phyloP scores from a whole-genome alignment of 2,888 invertebrate genomes.

The Dyspetes luteomarginatus region DNA sequence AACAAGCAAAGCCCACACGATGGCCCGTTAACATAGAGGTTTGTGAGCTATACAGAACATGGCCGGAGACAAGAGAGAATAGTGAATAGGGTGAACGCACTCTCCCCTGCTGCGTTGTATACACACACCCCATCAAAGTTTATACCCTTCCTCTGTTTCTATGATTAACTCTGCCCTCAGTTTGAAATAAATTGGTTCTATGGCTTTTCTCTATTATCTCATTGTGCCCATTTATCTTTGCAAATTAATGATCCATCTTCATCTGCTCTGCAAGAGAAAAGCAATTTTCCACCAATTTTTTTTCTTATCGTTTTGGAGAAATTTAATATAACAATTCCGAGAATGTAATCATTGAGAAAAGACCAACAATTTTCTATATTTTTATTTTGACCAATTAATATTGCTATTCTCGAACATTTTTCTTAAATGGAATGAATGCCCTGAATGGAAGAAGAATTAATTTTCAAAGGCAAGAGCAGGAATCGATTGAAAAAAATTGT shows the following conservation, averaged over 20 bases:
- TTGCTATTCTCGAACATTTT: no score
- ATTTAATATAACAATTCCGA: background rate
- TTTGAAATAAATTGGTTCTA: constrained; percentile 14
- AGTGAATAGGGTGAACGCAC: constrained; percentile 10
- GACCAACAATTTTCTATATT: no score
- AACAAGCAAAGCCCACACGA: constrained; percentile 41
- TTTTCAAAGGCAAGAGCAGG: no score
- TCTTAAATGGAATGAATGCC: no score
- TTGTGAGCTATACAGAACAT: background rate
- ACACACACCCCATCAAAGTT: constrained; percentile 23
- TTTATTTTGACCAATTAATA: no score
- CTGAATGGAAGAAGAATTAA: no score
- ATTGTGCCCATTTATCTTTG: background rate
- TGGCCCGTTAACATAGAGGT: constrained; percentile 19
- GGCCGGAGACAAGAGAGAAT: constrained; percentile 30
- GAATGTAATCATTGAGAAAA: no score
- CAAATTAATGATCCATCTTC: background rate
- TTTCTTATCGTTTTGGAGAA: background rate
- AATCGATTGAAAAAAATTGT: no score
- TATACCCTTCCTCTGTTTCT: constrained; percentile 20
- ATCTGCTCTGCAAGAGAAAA: background rate
- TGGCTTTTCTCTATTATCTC: background rate
- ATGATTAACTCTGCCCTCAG: background rate
- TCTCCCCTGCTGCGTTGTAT: constrained; percentile 11
- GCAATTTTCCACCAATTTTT: background rate